These are phyloP conservation scores for Ictalurus furcatus DNA, from an alignment of 2,113 vertebrate species.

Conservation along the genomic window DNA sequence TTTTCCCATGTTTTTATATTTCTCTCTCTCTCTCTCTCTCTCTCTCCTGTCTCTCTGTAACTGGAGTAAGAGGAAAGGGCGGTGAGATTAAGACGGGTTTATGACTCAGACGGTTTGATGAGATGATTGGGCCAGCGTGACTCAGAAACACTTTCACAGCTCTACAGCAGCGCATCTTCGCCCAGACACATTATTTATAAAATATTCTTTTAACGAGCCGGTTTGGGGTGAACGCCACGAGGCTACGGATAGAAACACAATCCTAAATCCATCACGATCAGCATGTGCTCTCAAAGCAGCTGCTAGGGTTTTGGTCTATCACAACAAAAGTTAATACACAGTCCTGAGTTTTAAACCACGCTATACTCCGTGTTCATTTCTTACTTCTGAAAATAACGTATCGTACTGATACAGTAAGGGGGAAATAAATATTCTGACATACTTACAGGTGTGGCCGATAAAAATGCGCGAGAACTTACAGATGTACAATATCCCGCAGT, in stretches of 20 bases:
- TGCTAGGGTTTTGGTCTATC: too few relatives aligned
- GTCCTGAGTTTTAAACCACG: too few relatives aligned
- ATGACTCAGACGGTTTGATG: neutral
- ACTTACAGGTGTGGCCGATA: too few relatives aligned
- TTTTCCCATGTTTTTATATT: too few relatives aligned
- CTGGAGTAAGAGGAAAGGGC: neutral
- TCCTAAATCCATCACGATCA: neutral
- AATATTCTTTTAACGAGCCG: slow-evolving; percentile 20
- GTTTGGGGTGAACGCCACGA: neutral
- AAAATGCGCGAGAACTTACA: too few relatives aligned
- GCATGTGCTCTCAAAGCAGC: neutral
- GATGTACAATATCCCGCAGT: too few relatives aligned
- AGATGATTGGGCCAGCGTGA: neutral
- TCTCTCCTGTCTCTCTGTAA: neutral
- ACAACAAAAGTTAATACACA: too few relatives aligned
- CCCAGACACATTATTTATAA: neutral
- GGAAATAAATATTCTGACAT: too few relatives aligned
- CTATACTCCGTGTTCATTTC: too few relatives aligned
- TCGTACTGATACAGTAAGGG: too few relatives aligned
- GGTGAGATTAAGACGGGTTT: slow-evolving; percentile 3
- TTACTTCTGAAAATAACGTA: too few relatives aligned
- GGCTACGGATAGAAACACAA: neutral
- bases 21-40: neutral
- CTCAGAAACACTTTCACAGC: slow-evolving; percentile 18
- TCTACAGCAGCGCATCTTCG: slow-evolving; percentile 7